Evolutionary conservation across 2,888 invertebrate species (phyloP).

Genomic region (Teleogryllus oceanicus): DNA sequence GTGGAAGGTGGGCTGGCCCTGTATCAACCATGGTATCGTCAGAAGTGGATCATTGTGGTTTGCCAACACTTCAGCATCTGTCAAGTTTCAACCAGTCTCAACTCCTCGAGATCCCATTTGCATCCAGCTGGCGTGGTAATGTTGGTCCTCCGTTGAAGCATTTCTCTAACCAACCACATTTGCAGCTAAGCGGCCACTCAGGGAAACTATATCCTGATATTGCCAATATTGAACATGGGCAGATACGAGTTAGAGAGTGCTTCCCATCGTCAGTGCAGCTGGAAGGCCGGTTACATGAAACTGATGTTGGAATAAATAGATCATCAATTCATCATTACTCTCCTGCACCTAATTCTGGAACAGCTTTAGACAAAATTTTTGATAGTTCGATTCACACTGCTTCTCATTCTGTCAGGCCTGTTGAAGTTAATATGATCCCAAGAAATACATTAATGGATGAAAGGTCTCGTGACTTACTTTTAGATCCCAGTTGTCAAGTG

Average conservation of each 20-base stretch:
- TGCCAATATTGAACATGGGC: not conserved
- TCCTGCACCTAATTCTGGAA: not conserved
- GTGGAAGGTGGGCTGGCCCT: not conserved
- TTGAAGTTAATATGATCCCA: not conserved
- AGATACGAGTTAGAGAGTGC: not conserved
- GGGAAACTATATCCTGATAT: not conserved
- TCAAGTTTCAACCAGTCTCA: not conserved
- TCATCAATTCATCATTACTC: not conserved
- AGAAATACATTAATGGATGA: not conserved
- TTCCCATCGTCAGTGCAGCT: not conserved
- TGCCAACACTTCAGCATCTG: slow-evolving; percentile 9
- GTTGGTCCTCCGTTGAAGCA: not conserved
- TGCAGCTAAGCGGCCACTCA: not conserved
- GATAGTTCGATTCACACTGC: not conserved
- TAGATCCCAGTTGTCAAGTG: not conserved
- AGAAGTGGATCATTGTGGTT: not conserved
- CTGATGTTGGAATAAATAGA: not conserved
- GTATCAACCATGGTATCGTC: not conserved
- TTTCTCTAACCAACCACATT: not conserved
- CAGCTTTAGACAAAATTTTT: not conserved
- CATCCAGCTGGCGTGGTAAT: slow-evolving; percentile 11
- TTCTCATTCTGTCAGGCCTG: not conserved
- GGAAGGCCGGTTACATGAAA: not conserved
- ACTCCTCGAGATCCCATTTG: not conserved
- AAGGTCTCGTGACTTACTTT: not conserved